A percentile compares a stretch with the other conserved stretches of the same genome.
These are phyloP conservation scores for Corythornis vintsioides DNA, from an alignment of 2,113 vertebrate genomes.

Conservation along the genomic window DNA sequence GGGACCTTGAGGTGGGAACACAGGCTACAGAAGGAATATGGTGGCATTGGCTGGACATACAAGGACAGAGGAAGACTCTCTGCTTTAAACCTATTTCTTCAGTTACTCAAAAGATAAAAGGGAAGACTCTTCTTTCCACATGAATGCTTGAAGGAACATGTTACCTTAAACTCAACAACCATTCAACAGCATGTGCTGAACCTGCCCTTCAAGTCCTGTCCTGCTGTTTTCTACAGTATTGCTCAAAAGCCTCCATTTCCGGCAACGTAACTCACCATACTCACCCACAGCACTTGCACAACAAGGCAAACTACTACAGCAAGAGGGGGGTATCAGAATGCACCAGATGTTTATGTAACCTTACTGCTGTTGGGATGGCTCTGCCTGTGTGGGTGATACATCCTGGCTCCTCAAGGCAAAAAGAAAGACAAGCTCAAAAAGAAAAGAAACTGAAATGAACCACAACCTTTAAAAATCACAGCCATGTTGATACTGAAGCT, in stretches of 20 bases:
- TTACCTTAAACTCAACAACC: not conserved
- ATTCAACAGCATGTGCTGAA: fast-evolving
- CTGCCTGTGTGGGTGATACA: not conserved
- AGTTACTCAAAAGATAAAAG: not conserved
- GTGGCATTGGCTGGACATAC: not conserved
- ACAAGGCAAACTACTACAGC: not conserved
- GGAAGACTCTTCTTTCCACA: not conserved
- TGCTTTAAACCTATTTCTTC: not conserved
- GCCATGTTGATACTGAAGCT: fast-evolving
- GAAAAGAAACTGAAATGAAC: not conserved
- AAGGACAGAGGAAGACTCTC: not conserved
- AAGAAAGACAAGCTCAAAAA: not conserved
- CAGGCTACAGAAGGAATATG: not conserved
- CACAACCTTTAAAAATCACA: not conserved
- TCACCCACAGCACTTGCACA: not conserved
- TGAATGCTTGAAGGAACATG: not conserved
- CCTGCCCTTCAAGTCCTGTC: not conserved
- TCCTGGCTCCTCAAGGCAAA: not conserved
- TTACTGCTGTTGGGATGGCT: not conserved
- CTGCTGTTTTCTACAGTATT: not conserved
- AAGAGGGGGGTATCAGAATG: not conserved
- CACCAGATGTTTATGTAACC: too few species aligned
- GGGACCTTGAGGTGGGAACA: not conserved
- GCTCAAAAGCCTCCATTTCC: not conserved
- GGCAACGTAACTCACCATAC: not conserved